A percentile compares a stretch with the other conserved stretches of the same genome.
phyloP scores from a whole-genome alignment of 2,113 vertebrate genomes.

The Noctilio leporinus region DNA sequence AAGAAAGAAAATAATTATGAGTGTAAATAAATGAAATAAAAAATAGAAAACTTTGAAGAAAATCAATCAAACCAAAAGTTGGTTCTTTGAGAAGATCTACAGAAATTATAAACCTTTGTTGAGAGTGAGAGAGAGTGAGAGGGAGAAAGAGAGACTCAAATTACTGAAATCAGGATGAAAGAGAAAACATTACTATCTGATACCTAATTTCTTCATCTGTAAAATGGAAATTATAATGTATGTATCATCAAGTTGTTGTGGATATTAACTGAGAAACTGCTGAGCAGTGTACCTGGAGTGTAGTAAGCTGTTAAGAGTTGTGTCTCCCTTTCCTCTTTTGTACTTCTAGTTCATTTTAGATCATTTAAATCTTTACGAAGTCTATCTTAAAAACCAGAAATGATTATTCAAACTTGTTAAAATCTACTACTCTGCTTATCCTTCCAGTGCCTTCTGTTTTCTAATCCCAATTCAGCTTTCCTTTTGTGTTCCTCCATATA shows the following conservation, averaged over 20 bases:
- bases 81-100: not conserved
- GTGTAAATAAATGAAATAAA: not conserved
- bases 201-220: not conserved
- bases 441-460: not conserved
- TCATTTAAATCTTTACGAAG: not conserved
- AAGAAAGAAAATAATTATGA: not conserved
- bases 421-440: not conserved
- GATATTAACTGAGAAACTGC: not conserved
- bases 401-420: not conserved
- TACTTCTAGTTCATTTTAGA: not conserved
- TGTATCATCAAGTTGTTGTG: not conserved
- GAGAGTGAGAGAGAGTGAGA: not conserved
- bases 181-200: not conserved
- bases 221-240: not conserved
- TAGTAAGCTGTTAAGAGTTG: not conserved
- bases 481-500: not conserved
- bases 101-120: not conserved
- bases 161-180: not conserved
- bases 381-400: not conserved
- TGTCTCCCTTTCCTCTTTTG: not conserved
- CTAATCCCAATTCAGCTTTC: not conserved
- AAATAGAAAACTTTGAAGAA: not conserved
- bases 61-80: not conserved
- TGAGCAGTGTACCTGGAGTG: not conserved
- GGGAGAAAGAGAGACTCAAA: not conserved